Percentiles rank a stretch among this genome's conserved stretches.
These are phyloP conservation scores for Thalassoma bifasciatum DNA, from an alignment of 2,113 vertebrate species.

Conservation along the genomic window DNA sequence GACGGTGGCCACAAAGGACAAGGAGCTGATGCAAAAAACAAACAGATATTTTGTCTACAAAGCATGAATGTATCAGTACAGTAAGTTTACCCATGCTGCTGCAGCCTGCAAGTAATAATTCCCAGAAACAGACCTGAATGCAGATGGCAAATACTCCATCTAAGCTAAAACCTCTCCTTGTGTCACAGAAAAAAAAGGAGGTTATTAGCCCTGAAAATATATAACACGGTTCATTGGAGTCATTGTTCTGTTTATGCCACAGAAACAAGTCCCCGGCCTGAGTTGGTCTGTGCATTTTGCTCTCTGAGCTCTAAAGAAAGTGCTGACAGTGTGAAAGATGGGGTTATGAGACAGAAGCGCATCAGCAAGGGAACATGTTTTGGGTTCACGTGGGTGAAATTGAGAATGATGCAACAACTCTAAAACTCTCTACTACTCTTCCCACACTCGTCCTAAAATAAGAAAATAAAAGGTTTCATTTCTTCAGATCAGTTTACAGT, in stretches of 20 bases:
- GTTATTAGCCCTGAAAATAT: constrained; percentile 36
- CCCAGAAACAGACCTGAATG: no score
- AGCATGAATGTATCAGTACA: neutral
- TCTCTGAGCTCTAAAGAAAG: constrained; percentile 27
- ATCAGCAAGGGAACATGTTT: constrained; percentile 21
- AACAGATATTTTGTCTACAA: neutral
- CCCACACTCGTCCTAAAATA: neutral
- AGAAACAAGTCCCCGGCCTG: constrained; percentile 2
- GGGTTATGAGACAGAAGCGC: constrained; percentile 39
- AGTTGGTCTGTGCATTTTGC: neutral
- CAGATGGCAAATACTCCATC: constrained; percentile 4
- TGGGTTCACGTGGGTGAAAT: constrained; percentile 18
- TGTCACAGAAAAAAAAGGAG: constrained; percentile 10
- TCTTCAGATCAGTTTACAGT: constrained; percentile 7
- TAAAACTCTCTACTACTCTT: neutral
- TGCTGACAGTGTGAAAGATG: constrained; percentile 42
- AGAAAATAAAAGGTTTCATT: neutral
- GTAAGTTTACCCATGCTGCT: neutral
- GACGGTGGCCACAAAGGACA: no score
- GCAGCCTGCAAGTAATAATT: neutral
- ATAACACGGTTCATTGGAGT: constrained; percentile 8
- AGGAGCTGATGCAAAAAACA: neutral
- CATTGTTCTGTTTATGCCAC: constrained; percentile 22
- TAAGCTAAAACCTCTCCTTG: neutral
- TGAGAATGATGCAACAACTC: constrained; percentile 39